phyloP scores from a whole-genome alignment of 1,140 invertebrate species.

The Myzus persicae region DNA sequence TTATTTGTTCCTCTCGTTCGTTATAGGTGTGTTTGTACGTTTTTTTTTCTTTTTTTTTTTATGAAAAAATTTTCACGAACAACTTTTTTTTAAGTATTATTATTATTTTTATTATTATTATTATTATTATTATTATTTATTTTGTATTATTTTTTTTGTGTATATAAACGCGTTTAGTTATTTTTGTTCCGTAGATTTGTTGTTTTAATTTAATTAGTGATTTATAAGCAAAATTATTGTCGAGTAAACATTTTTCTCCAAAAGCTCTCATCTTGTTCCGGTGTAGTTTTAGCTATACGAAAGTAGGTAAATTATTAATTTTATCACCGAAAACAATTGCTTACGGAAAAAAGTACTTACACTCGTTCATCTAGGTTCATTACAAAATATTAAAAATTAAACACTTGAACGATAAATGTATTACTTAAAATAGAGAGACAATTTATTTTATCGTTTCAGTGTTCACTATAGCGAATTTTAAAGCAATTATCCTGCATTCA shows the following conservation, averaged over 20 bases:
- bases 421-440: background rate
- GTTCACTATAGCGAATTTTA: background rate
- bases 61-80: conserved; percentile 26
- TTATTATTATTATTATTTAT: conserved; percentile 55
- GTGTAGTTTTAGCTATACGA: background rate
- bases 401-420: background rate
- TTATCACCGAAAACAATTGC: background rate
- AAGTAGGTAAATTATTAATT: background rate
- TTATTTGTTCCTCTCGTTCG: conserved; percentile 48
- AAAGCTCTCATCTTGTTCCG: background rate
- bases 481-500: background rate
- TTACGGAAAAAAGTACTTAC: background rate
- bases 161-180: conserved; percentile 54
- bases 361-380: background rate
- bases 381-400: background rate
- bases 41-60: conserved; percentile 39
- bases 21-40: conserved; percentile 43
- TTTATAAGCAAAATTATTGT: background rate
- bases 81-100: conserved; percentile 13
- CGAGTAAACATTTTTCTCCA: background rate
- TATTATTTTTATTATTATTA: conserved; percentile 22
- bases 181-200: conserved; percentile 40
- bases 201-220: conserved; percentile 26
- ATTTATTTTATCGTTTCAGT: background rate
- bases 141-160: conserved; percentile 58